These are phyloP conservation scores for Caiman crocodilus DNA, from an alignment of 2,797 vertebrate genomes.

Conservation along the genomic window DNA sequence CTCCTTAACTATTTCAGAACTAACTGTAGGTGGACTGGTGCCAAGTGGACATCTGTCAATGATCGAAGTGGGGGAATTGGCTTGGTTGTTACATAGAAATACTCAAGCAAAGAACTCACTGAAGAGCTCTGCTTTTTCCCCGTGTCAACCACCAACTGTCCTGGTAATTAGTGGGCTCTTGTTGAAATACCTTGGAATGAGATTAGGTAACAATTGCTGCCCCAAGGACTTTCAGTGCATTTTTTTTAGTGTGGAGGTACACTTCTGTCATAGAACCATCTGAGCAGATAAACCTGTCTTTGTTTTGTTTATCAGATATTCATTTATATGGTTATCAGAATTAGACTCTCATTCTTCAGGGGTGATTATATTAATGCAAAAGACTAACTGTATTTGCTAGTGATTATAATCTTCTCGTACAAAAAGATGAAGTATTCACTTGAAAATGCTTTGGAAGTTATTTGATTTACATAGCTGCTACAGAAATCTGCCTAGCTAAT, in stretches of 20 bases:
- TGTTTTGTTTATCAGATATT: not conserved
- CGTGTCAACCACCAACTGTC: too few species aligned
- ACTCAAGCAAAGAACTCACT: too few species aligned
- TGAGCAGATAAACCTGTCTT: not conserved
- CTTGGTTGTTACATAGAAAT: too few species aligned
- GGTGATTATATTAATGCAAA: not conserved
- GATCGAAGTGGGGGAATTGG: too few species aligned
- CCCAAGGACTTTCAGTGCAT: not conserved
- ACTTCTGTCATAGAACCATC: not conserved
- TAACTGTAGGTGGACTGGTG: too few species aligned
- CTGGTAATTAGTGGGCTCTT: not conserved
- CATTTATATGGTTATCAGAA: not conserved
- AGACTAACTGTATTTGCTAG: too few species aligned
- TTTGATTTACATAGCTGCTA: constrained; percentile 31
- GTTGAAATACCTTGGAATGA: not conserved
- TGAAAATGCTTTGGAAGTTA: constrained; percentile 16
- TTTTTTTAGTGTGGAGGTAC: not conserved
- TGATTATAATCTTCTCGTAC: not conserved
- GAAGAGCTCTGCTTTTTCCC: too few species aligned
- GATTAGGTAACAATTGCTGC: not conserved
- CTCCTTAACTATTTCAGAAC: too few species aligned
- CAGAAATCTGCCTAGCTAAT: constrained; percentile 22
- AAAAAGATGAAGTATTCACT: not conserved
- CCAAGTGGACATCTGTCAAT: too few species aligned
- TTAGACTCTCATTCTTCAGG: not conserved